Percentiles rank a stretch among this genome's conserved stretches.
Conservation (phyloP, 2,113 vertebrate genomes). For the Phoxinus phoxinus region DNA sequence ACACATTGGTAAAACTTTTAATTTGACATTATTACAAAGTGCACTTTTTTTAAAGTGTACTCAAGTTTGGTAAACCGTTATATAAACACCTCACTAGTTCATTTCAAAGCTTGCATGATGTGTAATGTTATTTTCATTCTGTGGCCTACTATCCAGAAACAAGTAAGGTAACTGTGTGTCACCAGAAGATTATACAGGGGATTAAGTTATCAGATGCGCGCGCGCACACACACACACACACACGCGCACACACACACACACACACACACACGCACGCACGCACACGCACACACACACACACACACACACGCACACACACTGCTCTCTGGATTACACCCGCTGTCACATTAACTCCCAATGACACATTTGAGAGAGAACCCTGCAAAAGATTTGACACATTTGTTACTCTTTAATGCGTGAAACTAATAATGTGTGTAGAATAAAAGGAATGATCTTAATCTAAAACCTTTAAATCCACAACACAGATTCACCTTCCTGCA, state of each 20-base stretch:
- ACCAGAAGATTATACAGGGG: slow-evolving; percentile 40
- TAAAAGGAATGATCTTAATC: neutral
- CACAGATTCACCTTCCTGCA: neutral
- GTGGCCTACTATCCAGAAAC: neutral
- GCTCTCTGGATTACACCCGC: slow-evolving; percentile 22
- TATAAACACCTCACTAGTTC: neutral
- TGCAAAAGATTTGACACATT: neutral
- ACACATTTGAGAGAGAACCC: neutral
- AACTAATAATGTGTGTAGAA: neutral
- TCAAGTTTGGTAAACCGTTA: neutral
- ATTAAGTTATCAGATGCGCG: slow-evolving; percentile 46
- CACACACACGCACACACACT: neutral
- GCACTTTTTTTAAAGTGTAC: neutral
- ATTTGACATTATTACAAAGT: neutral
- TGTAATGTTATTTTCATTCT: slow-evolving; percentile 11
- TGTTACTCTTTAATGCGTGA: neutral
- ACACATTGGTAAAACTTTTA: neutral
- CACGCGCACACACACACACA: neutral
- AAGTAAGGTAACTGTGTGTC: neutral
- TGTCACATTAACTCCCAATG: slow-evolving; percentile 6
- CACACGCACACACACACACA: slow-evolving; percentile 28
- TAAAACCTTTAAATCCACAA: neutral
- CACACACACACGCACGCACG: slow-evolving; percentile 24
- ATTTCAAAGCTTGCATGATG: neutral
- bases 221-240: slow-evolving; percentile 34